Evolutionary conservation across 2,888 invertebrate species (phyloP).

Genomic region (Phasia obesa): DNA sequence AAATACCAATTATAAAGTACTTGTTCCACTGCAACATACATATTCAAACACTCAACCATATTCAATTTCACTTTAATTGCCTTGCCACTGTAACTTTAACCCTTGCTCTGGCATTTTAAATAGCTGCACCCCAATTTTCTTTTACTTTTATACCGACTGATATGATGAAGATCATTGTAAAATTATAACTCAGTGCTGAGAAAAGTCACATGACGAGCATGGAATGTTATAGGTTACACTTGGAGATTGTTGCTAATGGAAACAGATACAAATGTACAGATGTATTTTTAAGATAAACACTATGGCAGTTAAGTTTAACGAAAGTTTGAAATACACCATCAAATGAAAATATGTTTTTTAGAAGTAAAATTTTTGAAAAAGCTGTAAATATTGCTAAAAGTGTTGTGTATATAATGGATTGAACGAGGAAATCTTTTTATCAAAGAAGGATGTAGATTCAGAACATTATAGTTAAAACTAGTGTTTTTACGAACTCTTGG

Average conservation of each 20-base stretch:
- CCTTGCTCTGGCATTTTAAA: constrained; percentile 28
- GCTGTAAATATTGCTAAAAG: no score
- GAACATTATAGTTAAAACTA: no score
- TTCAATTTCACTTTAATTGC: constrained; percentile 40
- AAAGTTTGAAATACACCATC: no score
- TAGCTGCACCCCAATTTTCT: constrained; percentile 19
- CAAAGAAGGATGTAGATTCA: no score
- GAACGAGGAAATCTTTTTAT: no score
- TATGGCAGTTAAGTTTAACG: no score
- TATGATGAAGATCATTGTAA: constrained; percentile 12
- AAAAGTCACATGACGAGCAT: neutral
- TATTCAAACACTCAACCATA: neutral
- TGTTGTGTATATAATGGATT: no score
- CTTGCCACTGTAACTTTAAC: constrained; percentile 34
- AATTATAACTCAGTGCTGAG: constrained; percentile 1
- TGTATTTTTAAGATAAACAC: neutral
- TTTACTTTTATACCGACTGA: neutral
- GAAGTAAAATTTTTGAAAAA: no score
- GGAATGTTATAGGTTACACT: constrained; percentile 10
- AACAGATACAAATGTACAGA: neutral
- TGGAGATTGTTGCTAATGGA: neutral
- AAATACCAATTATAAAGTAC: constrained; percentile 50
- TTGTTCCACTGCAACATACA: constrained; percentile 9
- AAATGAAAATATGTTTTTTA: no score
- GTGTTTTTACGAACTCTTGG: no score